A percentile compares a stretch with the other conserved stretches of the same genome.
phyloP scores from a whole-genome alignment of 2,113 vertebrate species.

The Varanus komodoensis region DNA sequence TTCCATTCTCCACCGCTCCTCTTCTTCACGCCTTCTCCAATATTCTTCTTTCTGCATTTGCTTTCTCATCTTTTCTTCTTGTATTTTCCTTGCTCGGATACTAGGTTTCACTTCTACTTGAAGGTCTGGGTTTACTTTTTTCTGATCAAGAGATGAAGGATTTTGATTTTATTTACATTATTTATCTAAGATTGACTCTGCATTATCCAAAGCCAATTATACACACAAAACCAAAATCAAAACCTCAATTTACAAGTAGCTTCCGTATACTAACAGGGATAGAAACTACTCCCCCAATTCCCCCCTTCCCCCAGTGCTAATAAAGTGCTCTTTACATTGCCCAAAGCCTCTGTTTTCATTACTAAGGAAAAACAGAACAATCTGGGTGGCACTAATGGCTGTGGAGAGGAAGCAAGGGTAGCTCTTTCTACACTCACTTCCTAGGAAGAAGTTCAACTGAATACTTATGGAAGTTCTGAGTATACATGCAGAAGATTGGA shows the following conservation, averaged over 20 bases:
- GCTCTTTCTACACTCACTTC: too few relatives aligned
- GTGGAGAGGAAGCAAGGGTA: background rate
- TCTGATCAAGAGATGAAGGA: conserved; percentile 76
- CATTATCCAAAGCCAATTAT: background rate
- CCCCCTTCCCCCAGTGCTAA: background rate
- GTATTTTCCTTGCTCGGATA: conserved; percentile 96
- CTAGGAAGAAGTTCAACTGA: too few relatives aligned
- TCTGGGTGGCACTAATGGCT: background rate
- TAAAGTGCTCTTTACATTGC: background rate
- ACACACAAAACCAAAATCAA: background rate
- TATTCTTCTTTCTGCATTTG: conserved; percentile 99
- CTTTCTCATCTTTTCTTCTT: conserved; percentile 98
- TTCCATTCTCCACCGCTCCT: conserved; percentile 98
- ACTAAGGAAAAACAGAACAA: background rate
- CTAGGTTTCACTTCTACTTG: conserved; percentile 99
- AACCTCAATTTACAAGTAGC: background rate
- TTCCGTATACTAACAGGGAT: background rate
- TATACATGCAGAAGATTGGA: background rate
- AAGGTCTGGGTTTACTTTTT: conserved; percentile 98
- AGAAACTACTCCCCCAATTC: too few relatives aligned
- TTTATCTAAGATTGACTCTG: background rate
- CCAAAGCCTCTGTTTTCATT: background rate
- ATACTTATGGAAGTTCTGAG: background rate
- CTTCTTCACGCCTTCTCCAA: conserved; percentile 96
- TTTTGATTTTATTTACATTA: background rate